Conservation (phyloP, 2,797 vertebrate genomes). For the Gallinago solitaria region DNA sequence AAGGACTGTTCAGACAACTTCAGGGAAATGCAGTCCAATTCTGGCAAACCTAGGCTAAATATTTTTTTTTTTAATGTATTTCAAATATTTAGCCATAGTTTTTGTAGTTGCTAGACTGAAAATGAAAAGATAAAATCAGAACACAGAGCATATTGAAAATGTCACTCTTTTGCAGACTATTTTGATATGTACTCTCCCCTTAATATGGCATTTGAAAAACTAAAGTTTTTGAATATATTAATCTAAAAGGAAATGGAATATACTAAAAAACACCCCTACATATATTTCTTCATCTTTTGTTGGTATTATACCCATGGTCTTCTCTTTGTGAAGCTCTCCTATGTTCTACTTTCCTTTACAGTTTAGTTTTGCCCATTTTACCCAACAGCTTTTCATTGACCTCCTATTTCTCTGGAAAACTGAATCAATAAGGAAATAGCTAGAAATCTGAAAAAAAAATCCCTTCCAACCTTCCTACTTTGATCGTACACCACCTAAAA, state of each 20-base stretch:
- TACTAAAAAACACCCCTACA: fast-evolving
- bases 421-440: background rate
- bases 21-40: background rate
- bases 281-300: background rate
- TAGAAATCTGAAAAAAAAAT: background rate
- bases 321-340: background rate
- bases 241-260: background rate
- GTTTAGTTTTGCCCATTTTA: background rate
- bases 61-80: background rate
- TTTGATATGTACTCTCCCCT: background rate
- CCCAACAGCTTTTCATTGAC: background rate
- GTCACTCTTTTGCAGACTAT: background rate
- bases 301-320: background rate
- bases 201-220: background rate
- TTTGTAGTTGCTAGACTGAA: background rate
- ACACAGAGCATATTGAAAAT: background rate
- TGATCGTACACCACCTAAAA: background rate
- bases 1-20: background rate
- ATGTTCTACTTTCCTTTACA: background rate
- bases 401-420: background rate
- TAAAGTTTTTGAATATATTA: background rate
- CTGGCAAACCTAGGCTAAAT: background rate
- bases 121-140: background rate
- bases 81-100: background rate
- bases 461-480: background rate